Conservation (phyloP, 2,113 vertebrate species). For the Salvelinus namaycush region DNA sequence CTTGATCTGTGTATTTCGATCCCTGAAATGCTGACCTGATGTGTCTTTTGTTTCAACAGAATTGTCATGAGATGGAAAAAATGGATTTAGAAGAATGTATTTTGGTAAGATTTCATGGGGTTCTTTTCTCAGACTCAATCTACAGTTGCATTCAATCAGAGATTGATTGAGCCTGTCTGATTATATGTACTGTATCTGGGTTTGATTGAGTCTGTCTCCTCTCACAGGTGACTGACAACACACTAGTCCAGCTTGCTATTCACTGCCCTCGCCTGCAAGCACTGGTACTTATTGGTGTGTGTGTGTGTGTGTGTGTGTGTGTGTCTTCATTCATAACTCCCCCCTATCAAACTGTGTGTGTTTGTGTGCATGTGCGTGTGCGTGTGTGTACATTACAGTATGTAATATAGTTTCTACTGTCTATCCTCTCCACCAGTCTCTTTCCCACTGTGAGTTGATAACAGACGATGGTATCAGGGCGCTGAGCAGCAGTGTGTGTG, state of each 20-base stretch:
- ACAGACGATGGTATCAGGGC: conserved; percentile 91
- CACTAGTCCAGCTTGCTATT: conserved; percentile 87
- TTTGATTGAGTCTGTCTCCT: conserved; percentile 39
- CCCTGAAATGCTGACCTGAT: neutral
- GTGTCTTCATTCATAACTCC: neutral
- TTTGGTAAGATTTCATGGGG: conserved; percentile 78
- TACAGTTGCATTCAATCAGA: neutral
- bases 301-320: neutral
- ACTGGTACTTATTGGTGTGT: conserved; percentile 75
- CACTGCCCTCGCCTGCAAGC: conserved; percentile 89
- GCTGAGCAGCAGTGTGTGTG: conserved; percentile 86
- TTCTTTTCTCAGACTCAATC: neutral
- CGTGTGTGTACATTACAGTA: neutral
- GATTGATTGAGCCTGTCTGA: neutral
- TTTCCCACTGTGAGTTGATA: conserved; percentile 92
- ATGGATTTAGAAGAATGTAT: conserved; percentile 95
- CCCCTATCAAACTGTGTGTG: neutral
- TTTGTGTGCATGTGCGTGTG: neutral
- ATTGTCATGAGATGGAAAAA: conserved; percentile 92
- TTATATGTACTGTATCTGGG: neutral
- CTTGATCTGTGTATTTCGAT: neutral
- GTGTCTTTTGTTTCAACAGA: conserved; percentile 60
- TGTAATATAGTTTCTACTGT: neutral
- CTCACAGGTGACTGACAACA: conserved; percentile 87
- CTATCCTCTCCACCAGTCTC: conserved; percentile 71